Percentiles rank a stretch among this genome's conserved stretches.
Conservation (phyloP, 1,140 invertebrate species). For the Alviniconcha marisindica region DNA sequence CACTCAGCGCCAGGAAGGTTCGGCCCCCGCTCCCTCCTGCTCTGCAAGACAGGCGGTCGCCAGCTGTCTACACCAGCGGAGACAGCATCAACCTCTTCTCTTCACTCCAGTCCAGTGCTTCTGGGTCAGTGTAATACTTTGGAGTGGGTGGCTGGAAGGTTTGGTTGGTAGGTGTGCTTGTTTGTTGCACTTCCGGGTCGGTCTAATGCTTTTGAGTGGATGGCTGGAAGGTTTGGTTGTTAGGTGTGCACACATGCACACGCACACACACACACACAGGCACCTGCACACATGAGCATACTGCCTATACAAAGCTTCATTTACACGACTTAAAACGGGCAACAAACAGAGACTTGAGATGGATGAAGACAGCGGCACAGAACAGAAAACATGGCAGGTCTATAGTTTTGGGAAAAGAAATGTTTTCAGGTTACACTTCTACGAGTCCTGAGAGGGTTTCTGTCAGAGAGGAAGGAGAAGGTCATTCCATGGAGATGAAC, state of each 20-base stretch:
- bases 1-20: neutral
- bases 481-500: too few species aligned
- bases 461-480: too few species aligned
- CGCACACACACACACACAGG: constrained; percentile 2
- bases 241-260: neutral
- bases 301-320: too few species aligned
- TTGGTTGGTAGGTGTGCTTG: neutral
- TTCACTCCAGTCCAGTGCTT: neutral
- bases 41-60: neutral
- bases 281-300: too few species aligned
- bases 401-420: too few species aligned
- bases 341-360: too few species aligned
- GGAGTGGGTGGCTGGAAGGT: neutral
- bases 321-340: too few species aligned
- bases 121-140: constrained; percentile 7
- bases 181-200: constrained; percentile 7
- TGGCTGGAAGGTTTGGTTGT: neutral
- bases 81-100: constrained; percentile 26
- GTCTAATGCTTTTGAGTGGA: neutral
- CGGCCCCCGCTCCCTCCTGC: neutral
- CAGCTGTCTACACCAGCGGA: neutral
- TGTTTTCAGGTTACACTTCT: too few species aligned
- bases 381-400: too few species aligned
- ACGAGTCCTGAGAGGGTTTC: too few species aligned
- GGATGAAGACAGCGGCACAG: too few species aligned